Base-by-base conservation (phyloP, 2,797 vertebrate genomes). In the Acanthurus lineatus region DNA sequence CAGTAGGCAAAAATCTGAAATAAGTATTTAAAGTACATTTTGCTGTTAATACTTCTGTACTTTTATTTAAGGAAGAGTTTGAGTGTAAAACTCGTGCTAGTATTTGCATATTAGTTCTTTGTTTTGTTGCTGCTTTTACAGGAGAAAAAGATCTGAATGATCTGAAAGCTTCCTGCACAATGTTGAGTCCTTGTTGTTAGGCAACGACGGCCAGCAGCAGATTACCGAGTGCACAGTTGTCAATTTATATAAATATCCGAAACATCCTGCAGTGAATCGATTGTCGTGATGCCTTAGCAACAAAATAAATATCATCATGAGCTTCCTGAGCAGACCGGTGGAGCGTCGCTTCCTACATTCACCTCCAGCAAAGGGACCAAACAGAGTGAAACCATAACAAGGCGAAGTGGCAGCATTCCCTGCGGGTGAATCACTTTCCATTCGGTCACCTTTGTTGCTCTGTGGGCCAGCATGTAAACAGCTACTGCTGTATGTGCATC, bases 381-480 rank as follows among this genome's bases (percentile, higher is more conserved):
- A 76, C 76, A 77, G 38, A n/a, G 65, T 25, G 68, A 87, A 52
- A 74, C 76, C 69, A 87, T 77, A 92, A 87, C 79, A 81, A 78
- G 79, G 58, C 62, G 62, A 83, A 81, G 77, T 79, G 82, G 68
- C 73, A 70, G 84, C 79, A 58, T 79, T 92, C 86, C 82, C 88
- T 67, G 2, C 6, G 75, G 86, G 32, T 57, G 84, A 69, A 81
- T 88, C 62, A 77, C 68, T 93, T 91, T 91, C 88, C 89, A 86
- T 72, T 79, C 69, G 66, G 67, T 87, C 86, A 82, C 83, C 78
- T 79, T 42, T 72, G 84, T 71, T 76, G 35, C 82, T 76, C 15
- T 28, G 48, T 2, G 58, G 22, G n/a, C 51, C 61, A 19, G 59
- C 47, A 2, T 32, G 67, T 84, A 82, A 76, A 81, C 78, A 75